Evolutionary conservation across 2,888 invertebrate genomes (phyloP).

Genomic region (Tetragonula carbonaria): DNA sequence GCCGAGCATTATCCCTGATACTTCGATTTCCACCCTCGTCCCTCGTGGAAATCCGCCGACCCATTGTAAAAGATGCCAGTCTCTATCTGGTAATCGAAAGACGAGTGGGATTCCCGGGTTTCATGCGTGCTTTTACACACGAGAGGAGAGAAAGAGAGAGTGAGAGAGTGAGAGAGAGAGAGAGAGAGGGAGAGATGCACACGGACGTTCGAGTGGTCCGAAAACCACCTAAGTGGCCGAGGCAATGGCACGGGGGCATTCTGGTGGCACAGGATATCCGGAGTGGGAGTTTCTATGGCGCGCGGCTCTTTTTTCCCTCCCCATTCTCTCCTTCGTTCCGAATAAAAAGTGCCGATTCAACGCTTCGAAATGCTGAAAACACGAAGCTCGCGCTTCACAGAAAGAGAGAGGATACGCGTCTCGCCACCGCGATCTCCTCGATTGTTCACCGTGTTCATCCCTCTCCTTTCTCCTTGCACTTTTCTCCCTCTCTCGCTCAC

Average conservation of each 20-base stretch:
- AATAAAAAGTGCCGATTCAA: conserved; percentile 75
- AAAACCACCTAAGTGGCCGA: conserved; percentile 75
- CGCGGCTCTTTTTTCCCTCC: conserved; percentile 66
- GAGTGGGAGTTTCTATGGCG: conserved; percentile 78
- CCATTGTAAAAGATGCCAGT: conserved; percentile 32
- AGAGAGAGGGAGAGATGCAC: no score
- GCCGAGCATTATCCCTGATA: background rate
- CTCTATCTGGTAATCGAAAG: conserved; percentile 64
- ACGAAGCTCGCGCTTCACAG: conserved; percentile 9
- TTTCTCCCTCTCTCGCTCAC: conserved; percentile 13
- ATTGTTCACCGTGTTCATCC: conserved; percentile 53
- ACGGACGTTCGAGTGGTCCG: conserved; percentile 27
- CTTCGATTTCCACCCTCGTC: conserved; percentile 20
- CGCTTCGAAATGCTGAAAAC: conserved; percentile 63
- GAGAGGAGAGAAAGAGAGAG: no score
- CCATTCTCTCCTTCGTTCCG: conserved; percentile 65
- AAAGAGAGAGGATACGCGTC: conserved; percentile 30
- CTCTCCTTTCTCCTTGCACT: background rate
- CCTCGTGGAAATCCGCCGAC: conserved; percentile 13
- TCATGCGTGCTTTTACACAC: background rate
- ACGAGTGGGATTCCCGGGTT: conserved; percentile 61
- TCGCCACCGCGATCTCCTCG: conserved; percentile 56
- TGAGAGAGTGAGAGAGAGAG: no score
- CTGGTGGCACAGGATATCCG: conserved; percentile 78
- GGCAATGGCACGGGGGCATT: conserved; percentile 74